Conservation (phyloP, 2,888 invertebrate species). For the Hypena proboscidalis region DNA sequence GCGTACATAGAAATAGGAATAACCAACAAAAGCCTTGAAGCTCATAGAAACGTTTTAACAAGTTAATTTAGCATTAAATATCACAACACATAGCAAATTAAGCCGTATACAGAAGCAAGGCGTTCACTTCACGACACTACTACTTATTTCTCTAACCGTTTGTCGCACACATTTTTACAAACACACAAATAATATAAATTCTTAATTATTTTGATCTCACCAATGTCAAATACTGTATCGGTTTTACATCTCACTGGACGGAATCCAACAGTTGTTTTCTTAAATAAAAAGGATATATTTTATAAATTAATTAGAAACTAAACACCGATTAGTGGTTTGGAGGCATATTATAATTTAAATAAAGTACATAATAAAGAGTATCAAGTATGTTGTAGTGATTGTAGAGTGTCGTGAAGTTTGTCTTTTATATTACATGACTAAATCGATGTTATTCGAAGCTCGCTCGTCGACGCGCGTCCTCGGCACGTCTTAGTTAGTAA, state of each 20-base stretch:
- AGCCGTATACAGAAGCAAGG: constrained; percentile 66
- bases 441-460: constrained; percentile 9
- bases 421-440: constrained; percentile 16
- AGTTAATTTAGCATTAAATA: constrained; percentile 61
- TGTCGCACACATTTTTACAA: too few species aligned
- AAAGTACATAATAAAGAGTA: too few species aligned
- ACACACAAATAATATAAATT: too few species aligned
- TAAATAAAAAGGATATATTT: background rate
- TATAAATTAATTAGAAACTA: background rate
- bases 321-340: background rate
- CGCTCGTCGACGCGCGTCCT: constrained; percentile 8
- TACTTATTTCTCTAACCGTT: too few species aligned
- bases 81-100: constrained; percentile 76
- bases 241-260: constrained; percentile 26
- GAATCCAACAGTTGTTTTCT: constrained; percentile 23
- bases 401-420: constrained; percentile 18
- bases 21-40: constrained; percentile 72
- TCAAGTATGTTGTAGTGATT: background rate
- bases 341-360: too few species aligned
- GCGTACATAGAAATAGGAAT: constrained; percentile 55
- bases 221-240: constrained; percentile 1
- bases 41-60: constrained; percentile 52
- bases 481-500: constrained; percentile 21
- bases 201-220: too few species aligned
- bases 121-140: constrained; percentile 22